Evolutionary conservation across 2,888 invertebrate species (phyloP).

Genomic region (Eristalis pertinax): DNA sequence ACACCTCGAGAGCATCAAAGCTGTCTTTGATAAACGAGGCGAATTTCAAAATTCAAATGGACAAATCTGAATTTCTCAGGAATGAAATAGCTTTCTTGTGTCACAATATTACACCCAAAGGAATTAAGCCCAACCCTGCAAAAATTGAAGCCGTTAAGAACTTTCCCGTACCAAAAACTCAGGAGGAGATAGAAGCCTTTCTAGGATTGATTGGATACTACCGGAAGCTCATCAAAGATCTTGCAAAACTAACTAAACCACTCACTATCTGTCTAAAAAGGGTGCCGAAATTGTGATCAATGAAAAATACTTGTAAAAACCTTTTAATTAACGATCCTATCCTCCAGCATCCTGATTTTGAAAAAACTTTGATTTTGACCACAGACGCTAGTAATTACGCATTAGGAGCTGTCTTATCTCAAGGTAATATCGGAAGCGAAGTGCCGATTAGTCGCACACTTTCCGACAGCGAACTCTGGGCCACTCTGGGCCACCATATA

Average conservation of each 20-base stretch:
- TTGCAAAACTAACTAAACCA: conserved; percentile 25
- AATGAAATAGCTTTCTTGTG: conserved; percentile 75
- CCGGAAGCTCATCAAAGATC: conserved; percentile 21
- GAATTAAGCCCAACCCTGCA: conserved; percentile 73
- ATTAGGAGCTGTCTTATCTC: conserved; percentile 74
- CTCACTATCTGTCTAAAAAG: background rate
- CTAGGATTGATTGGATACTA: conserved; percentile 48
- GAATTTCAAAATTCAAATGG: conserved; percentile 73
- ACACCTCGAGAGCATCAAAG: conserved; percentile 63
- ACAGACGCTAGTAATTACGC: conserved; percentile 57
- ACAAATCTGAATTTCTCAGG: conserved; percentile 45
- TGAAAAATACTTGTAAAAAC: conserved; percentile 18
- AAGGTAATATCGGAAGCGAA: conserved; percentile 66
- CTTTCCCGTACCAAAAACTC: conserved; percentile 1
- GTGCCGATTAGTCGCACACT: conserved; percentile 74
- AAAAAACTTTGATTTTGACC: background rate
- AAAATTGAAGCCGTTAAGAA: conserved; percentile 63
- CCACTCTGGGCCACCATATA: conserved; percentile 24
- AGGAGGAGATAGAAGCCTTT: background rate
- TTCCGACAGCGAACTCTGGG: conserved; percentile 52
- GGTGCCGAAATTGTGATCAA: conserved; percentile 14
- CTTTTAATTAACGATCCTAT: conserved; percentile 17
- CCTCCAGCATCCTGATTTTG: conserved; percentile 4
- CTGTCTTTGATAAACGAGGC: no score
- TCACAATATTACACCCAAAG: conserved; percentile 72